Base-by-base conservation (phyloP, 2,888 invertebrate species). In the Agriopis leucophaearia region DNA sequence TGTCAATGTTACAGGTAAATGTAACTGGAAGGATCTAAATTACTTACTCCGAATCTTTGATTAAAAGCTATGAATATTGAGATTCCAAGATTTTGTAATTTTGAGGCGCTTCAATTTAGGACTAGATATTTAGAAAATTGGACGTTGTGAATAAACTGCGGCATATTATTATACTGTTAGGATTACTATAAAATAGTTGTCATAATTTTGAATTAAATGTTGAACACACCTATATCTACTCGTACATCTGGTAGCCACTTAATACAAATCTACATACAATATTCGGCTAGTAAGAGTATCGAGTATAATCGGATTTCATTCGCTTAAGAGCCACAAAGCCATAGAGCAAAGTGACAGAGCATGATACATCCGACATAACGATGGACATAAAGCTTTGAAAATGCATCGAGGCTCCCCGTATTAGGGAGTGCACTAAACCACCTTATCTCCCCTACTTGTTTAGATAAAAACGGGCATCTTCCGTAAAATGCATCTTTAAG, bases 361-460 rank as follows among this genome's bases (percentile, higher is more conserved):
- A 78, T 82, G 80, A 64, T 64, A 66, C 57, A 78, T 83, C 77
- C 75, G 79, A 80, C 78, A 81, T 87, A 85, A 85, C 80, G 80
- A 78, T 74, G 77, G 83, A 81, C 81, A 83, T 82, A 85, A 81
- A 84, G 79, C 80, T 79, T 83, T 79, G 80, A 83, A 83, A 81
- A 83, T 85, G 85, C 83, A 84, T 78, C 77, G 76, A 76, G 81
- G 80, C 78, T 74, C 75, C 73, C 72, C 73, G 80, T 84, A 84
- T 84, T 83, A 84, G 79, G 81, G 78, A 86, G 81, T 88, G 86
- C 88, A 87, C 84, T 89, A 88, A 87, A 87, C 84, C 84, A 78
- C 71, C 86, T 89, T 90, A 89, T 89, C 90, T 89, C 83, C 90
- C 89, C 89, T 82, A 78, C 84, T 88, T 87, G 84, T 87, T 85